Evolutionary conservation across 35 echinoderm and acorn worm species (phyloP).

Genomic region (Apostichopus californicus): DNA sequence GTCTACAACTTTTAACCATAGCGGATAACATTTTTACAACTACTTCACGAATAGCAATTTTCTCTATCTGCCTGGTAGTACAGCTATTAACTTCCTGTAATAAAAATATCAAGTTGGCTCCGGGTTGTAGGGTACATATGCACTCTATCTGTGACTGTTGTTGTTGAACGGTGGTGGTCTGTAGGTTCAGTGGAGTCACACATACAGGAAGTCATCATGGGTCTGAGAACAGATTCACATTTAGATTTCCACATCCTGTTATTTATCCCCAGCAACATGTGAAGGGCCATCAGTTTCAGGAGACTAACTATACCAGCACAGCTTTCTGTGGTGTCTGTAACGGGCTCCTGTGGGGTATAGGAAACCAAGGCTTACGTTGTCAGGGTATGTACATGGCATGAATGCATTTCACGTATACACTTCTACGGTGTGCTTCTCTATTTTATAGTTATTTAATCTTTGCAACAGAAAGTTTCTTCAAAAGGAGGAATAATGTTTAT

Average conservation of each 20-base stretch:
- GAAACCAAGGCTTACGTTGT: conserved; percentile 88
- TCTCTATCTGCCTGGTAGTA: too few relatives aligned
- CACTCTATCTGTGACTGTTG: background rate
- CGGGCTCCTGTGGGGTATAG: conserved; percentile 91
- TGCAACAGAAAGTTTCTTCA: background rate
- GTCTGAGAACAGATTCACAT: background rate
- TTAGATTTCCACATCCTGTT: background rate
- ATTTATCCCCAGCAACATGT: conserved; percentile 60
- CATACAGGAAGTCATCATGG: background rate
- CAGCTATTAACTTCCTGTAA: too few relatives aligned
- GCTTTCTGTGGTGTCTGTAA: conserved; percentile 78
- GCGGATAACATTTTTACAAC: too few relatives aligned
- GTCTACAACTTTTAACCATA: too few relatives aligned
- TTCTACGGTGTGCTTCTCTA: too few relatives aligned
- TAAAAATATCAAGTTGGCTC: too few relatives aligned
- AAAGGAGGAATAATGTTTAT: too few relatives aligned
- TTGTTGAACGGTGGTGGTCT: background rate
- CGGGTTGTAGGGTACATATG: too few relatives aligned
- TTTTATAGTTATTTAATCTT: too few relatives aligned
- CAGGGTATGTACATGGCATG: conserved; percentile 67
- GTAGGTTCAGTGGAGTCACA: too few relatives aligned
- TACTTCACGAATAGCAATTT: too few relatives aligned
- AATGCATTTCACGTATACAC: too few relatives aligned
- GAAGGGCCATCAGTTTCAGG: conserved; percentile 83
- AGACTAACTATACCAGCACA: conserved; percentile 69